Evolutionary conservation across 1,140 invertebrate species (phyloP).

Genomic region (Myzus persicae): DNA sequence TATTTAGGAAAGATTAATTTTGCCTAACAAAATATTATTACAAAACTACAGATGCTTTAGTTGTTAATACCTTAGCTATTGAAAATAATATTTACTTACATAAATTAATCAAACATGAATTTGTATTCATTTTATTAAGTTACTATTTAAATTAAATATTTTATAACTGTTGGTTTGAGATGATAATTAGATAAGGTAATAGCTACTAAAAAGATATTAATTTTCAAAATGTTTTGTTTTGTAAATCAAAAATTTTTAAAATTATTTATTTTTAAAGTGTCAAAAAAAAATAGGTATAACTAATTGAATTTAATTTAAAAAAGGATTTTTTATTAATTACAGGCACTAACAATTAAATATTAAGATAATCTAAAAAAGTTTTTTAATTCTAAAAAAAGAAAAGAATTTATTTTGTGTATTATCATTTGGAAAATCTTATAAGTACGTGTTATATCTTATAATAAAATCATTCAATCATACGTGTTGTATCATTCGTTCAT

Average conservation of each 20-base stretch:
- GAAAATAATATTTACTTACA: too few relatives aligned
- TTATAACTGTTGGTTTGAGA: background rate
- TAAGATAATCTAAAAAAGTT: background rate
- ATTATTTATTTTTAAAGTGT: background rate
- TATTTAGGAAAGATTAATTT: background rate
- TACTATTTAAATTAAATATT: too few relatives aligned
- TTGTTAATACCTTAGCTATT: too few relatives aligned
- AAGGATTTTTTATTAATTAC: background rate
- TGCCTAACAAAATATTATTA: background rate
- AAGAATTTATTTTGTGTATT: constrained; percentile 18
- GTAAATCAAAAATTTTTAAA: background rate
- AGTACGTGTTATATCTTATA: background rate
- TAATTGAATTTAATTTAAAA: background rate
- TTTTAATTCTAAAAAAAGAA: background rate
- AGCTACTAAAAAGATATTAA: background rate
- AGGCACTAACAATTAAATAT: background rate
- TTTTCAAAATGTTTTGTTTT: background rate
- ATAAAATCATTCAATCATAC: background rate
- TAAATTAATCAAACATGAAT: too few relatives aligned
- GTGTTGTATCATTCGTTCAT: constrained; percentile 17
- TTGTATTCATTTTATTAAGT: too few relatives aligned
- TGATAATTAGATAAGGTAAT: background rate
- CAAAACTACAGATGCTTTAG: too few relatives aligned
- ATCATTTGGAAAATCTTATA: background rate
- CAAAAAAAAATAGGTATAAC: background rate